These are phyloP conservation scores for Acheta domesticus DNA, from an alignment of 2,888 invertebrate species.

Conservation along the genomic window DNA sequence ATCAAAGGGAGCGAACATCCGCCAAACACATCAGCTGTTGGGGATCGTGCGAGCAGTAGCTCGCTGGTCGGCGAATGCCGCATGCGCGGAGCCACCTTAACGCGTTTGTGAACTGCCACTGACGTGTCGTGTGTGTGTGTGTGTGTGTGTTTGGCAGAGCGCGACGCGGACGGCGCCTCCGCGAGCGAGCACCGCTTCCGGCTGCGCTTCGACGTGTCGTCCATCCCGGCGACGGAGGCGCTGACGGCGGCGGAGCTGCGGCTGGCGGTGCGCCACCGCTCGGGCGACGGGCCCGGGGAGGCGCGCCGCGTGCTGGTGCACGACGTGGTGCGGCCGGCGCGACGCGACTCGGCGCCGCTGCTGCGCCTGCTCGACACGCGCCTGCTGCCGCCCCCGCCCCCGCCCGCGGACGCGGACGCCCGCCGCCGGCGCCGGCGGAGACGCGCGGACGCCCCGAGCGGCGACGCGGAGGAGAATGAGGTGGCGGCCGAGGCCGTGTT, in stretches of 20 bases:
- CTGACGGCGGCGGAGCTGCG: constrained; percentile 80
- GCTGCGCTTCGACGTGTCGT: constrained; percentile 74
- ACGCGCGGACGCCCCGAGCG: too few relatives aligned
- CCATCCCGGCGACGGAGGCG: constrained; percentile 71
- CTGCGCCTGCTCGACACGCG: constrained; percentile 79
- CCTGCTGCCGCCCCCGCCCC: constrained; percentile 55
- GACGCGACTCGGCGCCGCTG: constrained; percentile 76
- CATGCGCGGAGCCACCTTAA: too few relatives aligned
- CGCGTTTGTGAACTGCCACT: too few relatives aligned
- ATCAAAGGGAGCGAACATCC: too few relatives aligned
- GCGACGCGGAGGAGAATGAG: constrained; percentile 38
- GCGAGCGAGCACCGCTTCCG: constrained; percentile 64
- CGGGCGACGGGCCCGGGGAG: constrained; percentile 47
- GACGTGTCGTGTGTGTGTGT: too few relatives aligned
- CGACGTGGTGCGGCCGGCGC: constrained; percentile 74
- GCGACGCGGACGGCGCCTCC: too few relatives aligned
- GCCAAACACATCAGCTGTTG: too few relatives aligned
- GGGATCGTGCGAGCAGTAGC: too few relatives aligned
- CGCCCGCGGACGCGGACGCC: background rate
- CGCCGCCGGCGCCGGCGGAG: too few relatives aligned
- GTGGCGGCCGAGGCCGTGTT: constrained; percentile 48
- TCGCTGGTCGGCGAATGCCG: too few relatives aligned
- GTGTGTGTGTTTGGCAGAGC: too few relatives aligned
- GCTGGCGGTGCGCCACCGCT: constrained; percentile 47
- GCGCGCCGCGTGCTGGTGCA: constrained; percentile 49